Evolutionary conservation across 2,113 vertebrate genomes (phyloP).

Genomic region (Oreochromis niloticus): DNA sequence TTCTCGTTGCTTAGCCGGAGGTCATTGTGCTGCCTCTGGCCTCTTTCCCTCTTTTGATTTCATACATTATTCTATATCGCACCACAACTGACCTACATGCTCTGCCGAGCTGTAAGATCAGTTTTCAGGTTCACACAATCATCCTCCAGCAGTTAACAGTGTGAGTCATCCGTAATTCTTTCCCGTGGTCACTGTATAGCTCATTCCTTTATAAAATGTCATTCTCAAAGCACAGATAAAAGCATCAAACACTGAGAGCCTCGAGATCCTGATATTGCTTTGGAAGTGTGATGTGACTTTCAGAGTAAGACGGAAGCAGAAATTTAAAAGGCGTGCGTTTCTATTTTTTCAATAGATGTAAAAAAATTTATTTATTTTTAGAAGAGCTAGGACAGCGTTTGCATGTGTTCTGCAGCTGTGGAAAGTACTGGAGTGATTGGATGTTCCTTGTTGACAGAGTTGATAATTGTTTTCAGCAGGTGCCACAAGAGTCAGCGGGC

Average conservation of each 20-base stretch:
- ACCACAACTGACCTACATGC: not conserved
- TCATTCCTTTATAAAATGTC: not conserved
- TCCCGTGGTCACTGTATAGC: not conserved
- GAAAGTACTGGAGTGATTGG: not conserved
- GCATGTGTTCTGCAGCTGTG: not conserved
- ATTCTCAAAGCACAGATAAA: not conserved
- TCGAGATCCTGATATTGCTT: not conserved
- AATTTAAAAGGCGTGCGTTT: not conserved
- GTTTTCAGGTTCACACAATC: not conserved
- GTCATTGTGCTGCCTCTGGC: slow-evolving; percentile 2
- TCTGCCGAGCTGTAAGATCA: not conserved
- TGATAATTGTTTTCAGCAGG: not conserved
- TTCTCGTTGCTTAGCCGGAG: not conserved
- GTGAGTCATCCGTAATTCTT: not conserved
- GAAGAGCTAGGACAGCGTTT: not conserved
- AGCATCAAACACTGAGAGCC: not conserved
- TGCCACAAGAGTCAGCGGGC: not conserved
- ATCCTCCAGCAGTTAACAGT: not conserved
- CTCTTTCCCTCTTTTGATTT: not conserved
- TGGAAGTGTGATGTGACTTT: not conserved
- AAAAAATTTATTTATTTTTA: not conserved
- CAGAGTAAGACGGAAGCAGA: not conserved
- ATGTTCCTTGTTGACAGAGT: not conserved
- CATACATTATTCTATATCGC: not conserved
- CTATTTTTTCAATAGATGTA: not conserved